Base-by-base conservation (phyloP, 1,140 invertebrate species). In the Euschistus heros region DNA sequence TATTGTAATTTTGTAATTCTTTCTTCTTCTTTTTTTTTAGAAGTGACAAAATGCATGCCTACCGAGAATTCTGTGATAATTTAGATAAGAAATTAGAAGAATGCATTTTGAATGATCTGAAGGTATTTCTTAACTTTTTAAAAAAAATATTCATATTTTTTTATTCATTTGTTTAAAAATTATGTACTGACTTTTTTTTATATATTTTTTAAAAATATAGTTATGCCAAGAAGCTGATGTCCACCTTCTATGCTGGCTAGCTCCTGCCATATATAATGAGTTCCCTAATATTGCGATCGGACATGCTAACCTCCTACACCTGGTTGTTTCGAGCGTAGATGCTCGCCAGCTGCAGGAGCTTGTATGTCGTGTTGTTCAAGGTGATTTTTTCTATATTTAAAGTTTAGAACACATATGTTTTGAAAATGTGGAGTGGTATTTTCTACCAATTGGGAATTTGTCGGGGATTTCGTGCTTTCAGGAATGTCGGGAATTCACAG, bases 211-310 rank as follows among this genome's bases (percentile, higher is more conserved):
- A 10, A 13, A 59, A n/a, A n/a, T 77, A 24, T 70, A 85, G 81
- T 71, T 82, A 33, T 92, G 93, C 74, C 91, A 94, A 75, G 87
- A 93, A 73, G 86, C 88, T 75, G 92, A 93, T 79, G 84, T 91
- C 24, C 82, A 85, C 70, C 80, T 95, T 71, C 84, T 96, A 72
- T 88, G 91, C 71, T 97, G 87, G 82, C 77, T 98, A 60, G 82
- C 96, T 75, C 91, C 93, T 50, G 91, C 94, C 73, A 81, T 97
- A 55, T 98, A 92, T 74, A 85, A 85, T 73, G 89, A 91, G 76
- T 97, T 95, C 76, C 87, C 91, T 72, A 86, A 86, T 68, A 85
- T 91, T 71, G 84, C 88, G 13, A 80, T 92, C 61, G 92, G 92
- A 68, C 92, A 94, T 75, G 83, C 86, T 63, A 86, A 91, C 70